phyloP scores from a whole-genome alignment of 2,888 invertebrate species.

The Germaria angustata region DNA sequence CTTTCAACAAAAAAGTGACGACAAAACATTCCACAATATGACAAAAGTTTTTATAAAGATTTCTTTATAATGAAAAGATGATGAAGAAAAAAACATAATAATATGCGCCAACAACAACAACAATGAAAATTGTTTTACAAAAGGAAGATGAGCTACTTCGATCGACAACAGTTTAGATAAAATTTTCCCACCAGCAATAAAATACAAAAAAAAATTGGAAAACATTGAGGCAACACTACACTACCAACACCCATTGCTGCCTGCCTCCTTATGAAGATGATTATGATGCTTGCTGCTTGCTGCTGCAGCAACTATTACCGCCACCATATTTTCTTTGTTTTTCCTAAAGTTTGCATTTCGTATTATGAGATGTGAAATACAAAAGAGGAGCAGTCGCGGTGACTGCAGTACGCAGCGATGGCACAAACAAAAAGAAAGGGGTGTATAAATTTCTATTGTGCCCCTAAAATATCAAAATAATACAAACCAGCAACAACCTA shows the following conservation, averaged over 20 bases:
- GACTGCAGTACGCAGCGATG: background rate
- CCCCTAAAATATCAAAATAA: constrained; percentile 49
- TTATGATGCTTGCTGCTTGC: background rate
- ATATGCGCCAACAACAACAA: constrained; percentile 27
- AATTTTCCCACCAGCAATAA: constrained; percentile 77
- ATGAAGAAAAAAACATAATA: constrained; percentile 51
- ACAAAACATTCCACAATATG: constrained; percentile 79
- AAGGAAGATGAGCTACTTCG: constrained; percentile 60
- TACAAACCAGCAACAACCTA: constrained; percentile 51
- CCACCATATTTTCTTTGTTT: constrained; percentile 38
- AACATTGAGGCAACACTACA: constrained; percentile 43
- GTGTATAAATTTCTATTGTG: constrained; percentile 54
- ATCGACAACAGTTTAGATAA: constrained; percentile 77
- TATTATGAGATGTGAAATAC: constrained; percentile 24
- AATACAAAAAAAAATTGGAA: constrained; percentile 45
- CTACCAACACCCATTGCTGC: constrained; percentile 62
- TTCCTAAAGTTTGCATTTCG: constrained; percentile 49
- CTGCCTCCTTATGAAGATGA: constrained; percentile 31
- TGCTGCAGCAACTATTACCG: constrained; percentile 5
- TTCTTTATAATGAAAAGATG: constrained; percentile 60
- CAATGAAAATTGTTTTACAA: constrained; percentile 17
- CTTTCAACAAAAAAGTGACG: constrained; percentile 74
- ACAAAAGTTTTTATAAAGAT: constrained; percentile 71
- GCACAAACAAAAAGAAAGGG: constrained; percentile 35
- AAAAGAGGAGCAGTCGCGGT: constrained; percentile 40